Evolutionary conservation across 1,140 invertebrate genomes (phyloP).

Genomic region (Neodiprion lecontei): DNA sequence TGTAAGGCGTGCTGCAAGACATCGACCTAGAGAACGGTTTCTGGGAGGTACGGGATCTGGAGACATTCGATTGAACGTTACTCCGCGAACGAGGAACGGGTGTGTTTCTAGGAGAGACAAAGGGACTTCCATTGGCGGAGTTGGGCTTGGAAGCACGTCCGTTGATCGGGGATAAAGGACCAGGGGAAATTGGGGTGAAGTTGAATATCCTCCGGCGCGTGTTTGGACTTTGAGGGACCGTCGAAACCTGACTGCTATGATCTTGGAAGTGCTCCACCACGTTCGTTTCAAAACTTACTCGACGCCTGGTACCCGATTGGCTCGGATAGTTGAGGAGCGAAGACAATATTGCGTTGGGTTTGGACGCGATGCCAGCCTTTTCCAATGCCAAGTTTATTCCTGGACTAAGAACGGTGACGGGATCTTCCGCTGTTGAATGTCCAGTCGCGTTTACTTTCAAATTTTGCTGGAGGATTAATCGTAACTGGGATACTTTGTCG

Average conservation of each 20-base stretch:
- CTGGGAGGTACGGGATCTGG: slow-evolving; percentile 39
- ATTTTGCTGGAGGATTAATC: slow-evolving; percentile 75
- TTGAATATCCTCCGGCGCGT: slow-evolving; percentile 78
- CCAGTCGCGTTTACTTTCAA: slow-evolving; percentile 55
- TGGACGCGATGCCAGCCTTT: slow-evolving; percentile 41
- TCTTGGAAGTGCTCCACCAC: slow-evolving; percentile 53
- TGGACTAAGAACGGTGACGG: slow-evolving; percentile 50
- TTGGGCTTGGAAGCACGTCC: slow-evolving; percentile 61
- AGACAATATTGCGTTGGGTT: slow-evolving; percentile 51
- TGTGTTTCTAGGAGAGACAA: slow-evolving; percentile 83
- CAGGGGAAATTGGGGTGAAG: slow-evolving; percentile 84
- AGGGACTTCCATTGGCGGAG: slow-evolving; percentile 75
- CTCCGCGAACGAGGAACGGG: slow-evolving; percentile 68
- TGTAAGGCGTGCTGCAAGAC: slow-evolving; percentile 52
- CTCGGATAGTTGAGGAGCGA: slow-evolving; percentile 49
- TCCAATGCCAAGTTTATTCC: slow-evolving; percentile 36
- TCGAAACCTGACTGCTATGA: slow-evolving; percentile 28
- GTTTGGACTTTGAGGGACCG: slow-evolving; percentile 67
- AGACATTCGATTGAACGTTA: slow-evolving; percentile 49
- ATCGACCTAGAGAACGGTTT: slow-evolving; percentile 53
- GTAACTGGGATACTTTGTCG: slow-evolving; percentile 75
- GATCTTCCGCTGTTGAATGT: slow-evolving; percentile 31
- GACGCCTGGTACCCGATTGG: slow-evolving; percentile 51
- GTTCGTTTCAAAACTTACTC: slow-evolving; percentile 70
- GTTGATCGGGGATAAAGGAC: slow-evolving; percentile 68